Evolutionary conservation across 2,113 vertebrate species (phyloP).

Genomic region (Mesoclemmys tuberculata): DNA sequence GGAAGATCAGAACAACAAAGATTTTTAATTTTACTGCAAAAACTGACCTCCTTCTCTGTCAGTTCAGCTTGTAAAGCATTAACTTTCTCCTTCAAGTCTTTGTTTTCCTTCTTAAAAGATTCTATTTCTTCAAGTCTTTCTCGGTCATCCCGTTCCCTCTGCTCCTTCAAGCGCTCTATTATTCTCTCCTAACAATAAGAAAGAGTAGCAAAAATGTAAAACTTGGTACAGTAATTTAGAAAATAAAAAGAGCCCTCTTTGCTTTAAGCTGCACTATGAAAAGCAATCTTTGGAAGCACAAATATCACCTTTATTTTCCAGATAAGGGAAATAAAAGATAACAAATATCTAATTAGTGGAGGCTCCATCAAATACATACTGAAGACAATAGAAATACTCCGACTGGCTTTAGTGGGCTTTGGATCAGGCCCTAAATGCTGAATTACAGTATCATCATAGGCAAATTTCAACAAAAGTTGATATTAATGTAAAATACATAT

Average conservation of each 20-base stretch:
- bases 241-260: not conserved
- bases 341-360: not conserved
- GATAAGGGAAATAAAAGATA: not conserved
- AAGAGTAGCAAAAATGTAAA: slow-evolving; percentile 16
- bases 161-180: slow-evolving; percentile 95
- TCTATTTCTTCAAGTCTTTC: slow-evolving; percentile 92
- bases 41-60: slow-evolving; percentile 96
- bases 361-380: not conserved
- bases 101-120: slow-evolving; percentile 93
- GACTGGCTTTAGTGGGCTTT: not conserved
- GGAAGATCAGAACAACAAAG: not conserved
- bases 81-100: slow-evolving; percentile 92
- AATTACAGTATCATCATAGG: not conserved
- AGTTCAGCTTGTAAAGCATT: slow-evolving; percentile 91
- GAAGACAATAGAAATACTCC: not conserved
- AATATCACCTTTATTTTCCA: not conserved
- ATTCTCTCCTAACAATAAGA: slow-evolving; percentile 88
- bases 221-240: not conserved
- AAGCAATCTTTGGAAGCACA: not conserved
- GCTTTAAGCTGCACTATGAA: not conserved
- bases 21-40: not conserved
- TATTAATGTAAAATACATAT: not conserved
- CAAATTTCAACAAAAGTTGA: not conserved
- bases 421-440: not conserved
- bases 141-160: slow-evolving; percentile 91